Conservation (phyloP, 2,888 invertebrate species). For the Meta bourneti region DNA sequence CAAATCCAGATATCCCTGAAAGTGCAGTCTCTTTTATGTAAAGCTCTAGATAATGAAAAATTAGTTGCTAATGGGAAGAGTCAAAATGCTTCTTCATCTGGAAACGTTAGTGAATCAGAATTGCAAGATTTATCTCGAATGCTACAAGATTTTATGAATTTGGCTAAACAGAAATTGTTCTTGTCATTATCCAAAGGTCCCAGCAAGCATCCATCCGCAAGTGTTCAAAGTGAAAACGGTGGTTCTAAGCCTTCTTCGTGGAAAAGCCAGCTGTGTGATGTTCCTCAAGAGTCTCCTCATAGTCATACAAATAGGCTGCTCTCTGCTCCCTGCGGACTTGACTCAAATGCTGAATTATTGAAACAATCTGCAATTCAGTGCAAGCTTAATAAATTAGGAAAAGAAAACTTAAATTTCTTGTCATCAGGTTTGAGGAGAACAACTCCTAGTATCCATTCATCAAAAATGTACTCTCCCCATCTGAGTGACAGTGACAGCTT, state of each 20-base stretch:
- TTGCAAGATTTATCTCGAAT: conserved; percentile 7
- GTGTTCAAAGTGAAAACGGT: neutral
- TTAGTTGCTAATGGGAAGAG: neutral
- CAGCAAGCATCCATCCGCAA: neutral
- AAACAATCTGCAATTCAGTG: too few species aligned
- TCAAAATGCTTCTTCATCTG: neutral
- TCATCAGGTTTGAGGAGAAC: neutral
- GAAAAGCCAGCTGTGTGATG: neutral
- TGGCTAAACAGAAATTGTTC: conserved; percentile 1
- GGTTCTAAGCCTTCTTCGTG: neutral
- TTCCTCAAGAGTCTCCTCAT: neutral
- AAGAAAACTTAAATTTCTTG: too few species aligned
- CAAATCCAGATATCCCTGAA: conserved; percentile 41
- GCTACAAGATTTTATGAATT: conserved; percentile 27
- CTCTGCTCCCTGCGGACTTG: neutral
- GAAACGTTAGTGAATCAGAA: neutral
- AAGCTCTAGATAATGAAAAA: conserved; percentile 11
- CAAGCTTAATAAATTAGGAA: too few species aligned
- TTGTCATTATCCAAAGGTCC: neutral
- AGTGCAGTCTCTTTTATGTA: conserved; percentile 19
- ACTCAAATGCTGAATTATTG: neutral
- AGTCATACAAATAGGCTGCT: neutral
- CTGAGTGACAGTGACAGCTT: neutral
- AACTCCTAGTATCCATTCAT: neutral
- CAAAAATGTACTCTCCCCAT: neutral